A percentile compares a stretch with the other conserved stretches of the same genome.
Evolutionary conservation across 2,797 vertebrate species (phyloP).

Genomic region (Oreochromis mossambicus): DNA sequence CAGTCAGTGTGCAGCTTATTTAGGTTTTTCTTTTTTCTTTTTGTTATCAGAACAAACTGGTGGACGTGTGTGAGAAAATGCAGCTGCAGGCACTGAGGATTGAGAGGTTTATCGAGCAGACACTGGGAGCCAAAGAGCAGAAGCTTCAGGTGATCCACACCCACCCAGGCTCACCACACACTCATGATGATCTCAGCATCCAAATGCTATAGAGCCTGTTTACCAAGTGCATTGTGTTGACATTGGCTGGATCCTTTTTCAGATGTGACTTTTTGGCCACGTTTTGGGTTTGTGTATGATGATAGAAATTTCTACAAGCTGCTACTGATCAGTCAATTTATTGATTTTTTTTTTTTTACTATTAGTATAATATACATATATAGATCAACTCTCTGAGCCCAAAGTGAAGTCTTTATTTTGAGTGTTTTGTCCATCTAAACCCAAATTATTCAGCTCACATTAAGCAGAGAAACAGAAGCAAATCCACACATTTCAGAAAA

Average conservation of each 20-base stretch:
- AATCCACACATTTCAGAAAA: background rate
- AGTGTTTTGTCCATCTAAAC: background rate
- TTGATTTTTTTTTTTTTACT: background rate
- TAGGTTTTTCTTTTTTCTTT: background rate
- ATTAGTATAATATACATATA: background rate
- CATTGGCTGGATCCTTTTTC: background rate
- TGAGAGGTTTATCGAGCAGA: slow-evolving; percentile 80
- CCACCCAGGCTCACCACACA: background rate
- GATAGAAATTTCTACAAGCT: background rate
- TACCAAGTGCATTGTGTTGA: background rate
- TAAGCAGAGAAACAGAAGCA: background rate
- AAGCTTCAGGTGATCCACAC: slow-evolving; percentile 77
- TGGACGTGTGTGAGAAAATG: slow-evolving; percentile 90
- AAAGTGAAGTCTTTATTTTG: background rate
- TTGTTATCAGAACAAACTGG: slow-evolving; percentile 84
- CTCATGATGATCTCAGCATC: background rate
- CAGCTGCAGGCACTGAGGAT: slow-evolving; percentile 88
- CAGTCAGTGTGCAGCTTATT: background rate
- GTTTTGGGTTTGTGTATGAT: background rate
- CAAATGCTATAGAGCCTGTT: background rate
- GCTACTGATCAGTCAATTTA: background rate
- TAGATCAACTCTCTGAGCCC: background rate
- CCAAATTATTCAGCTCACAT: background rate
- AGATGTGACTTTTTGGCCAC: background rate
- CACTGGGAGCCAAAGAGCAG: slow-evolving; percentile 82